Conservation (phyloP, 2,797 vertebrate genomes). For the Harpagifer antarcticus region DNA sequence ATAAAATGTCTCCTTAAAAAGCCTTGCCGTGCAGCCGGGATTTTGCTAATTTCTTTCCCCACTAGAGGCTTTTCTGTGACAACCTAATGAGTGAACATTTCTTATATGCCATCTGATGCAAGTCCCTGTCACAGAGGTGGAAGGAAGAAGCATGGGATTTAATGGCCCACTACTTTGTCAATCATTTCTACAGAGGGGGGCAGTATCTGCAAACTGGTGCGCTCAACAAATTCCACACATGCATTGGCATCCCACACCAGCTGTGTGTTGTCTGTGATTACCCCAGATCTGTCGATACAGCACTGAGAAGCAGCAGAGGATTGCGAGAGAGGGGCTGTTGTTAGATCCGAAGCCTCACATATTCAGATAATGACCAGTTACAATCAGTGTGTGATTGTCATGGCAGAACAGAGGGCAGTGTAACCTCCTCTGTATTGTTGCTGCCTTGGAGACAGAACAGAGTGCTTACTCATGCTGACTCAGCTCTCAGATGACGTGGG, state of each 20-base stretch:
- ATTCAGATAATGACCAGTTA: background rate
- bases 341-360: background rate
- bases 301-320: background rate
- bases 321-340: background rate
- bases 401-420: background rate
- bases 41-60: background rate
- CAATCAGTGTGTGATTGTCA: background rate
- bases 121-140: background rate
- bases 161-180: background rate
- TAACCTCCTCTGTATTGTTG: background rate
- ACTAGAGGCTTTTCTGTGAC: background rate
- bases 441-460: background rate
- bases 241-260: background rate
- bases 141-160: background rate
- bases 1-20: constrained; percentile 24
- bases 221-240: background rate
- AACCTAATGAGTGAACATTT: constrained; percentile 4
- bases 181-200: background rate
- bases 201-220: too few relatives aligned
- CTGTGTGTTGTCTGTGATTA: background rate
- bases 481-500: background rate
- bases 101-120: background rate
- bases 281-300: background rate
- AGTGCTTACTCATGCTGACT: background rate
- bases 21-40: background rate